These are phyloP conservation scores for Himalopsyche tibetana DNA, from an alignment of 2,888 invertebrate species.

Conservation along the genomic window DNA sequence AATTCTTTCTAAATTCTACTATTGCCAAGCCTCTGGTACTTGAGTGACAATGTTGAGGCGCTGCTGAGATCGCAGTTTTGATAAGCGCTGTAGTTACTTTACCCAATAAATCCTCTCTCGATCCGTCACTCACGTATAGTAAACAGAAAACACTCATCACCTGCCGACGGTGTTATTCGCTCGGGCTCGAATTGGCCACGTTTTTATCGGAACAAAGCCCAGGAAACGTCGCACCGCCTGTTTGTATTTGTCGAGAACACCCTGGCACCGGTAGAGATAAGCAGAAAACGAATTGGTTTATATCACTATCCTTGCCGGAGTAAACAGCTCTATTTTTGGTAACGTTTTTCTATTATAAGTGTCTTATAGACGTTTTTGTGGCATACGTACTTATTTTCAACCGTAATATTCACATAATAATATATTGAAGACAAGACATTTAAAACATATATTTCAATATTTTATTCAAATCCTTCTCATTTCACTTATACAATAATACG, in stretches of 20 bases:
- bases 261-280: background rate
- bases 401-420: no score
- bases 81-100: slow-evolving; percentile 4
- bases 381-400: background rate
- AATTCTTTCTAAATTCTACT: no score
- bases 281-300: slow-evolving; percentile 21
- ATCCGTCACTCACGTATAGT: slow-evolving; percentile 60
- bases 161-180: slow-evolving; percentile 53
- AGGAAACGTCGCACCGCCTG: slow-evolving; percentile 42
- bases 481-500: no score
- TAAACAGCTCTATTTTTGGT: slow-evolving; percentile 1
- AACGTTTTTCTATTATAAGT: background rate
- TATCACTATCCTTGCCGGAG: background rate
- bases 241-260: slow-evolving; percentile 43
- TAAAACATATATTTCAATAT: no score
- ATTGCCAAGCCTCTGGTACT: no score
- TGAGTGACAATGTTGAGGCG: background rate
- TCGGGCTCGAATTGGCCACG: slow-evolving; percentile 49
- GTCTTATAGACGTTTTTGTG: background rate
- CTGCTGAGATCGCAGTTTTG: slow-evolving; percentile 46
- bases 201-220: slow-evolving; percentile 56
- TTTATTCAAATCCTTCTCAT: no score
- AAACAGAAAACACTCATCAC: slow-evolving; percentile 64
- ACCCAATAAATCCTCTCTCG: slow-evolving; percentile 55
- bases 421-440: no score